Base-by-base conservation (phyloP, 2,113 vertebrate species). In the Scortum barcoo region DNA sequence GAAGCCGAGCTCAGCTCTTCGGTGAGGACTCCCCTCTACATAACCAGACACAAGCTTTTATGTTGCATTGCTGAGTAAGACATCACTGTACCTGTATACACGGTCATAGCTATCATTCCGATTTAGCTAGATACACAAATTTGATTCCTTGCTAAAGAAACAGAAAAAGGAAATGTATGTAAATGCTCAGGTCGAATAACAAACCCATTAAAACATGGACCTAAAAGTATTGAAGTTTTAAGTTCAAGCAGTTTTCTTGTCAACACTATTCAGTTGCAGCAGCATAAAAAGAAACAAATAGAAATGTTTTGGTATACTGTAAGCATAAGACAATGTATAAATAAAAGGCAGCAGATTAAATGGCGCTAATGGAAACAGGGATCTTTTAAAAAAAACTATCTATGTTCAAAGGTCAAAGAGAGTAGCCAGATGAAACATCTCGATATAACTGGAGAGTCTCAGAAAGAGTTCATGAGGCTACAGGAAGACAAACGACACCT, bases 401-500 rank as follows among this genome's bases (percentile, higher is more conserved):
- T 69, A 46, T 78, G 70, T 68, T 16, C 60, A 19, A 82, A 99
- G 97, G 72, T 91, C 26, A 93, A 91, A 92, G 93, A 93, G 48
- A 92, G 53, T 44, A 89, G 78, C 24, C 85, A 88, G 72, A 90
- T 87, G 73, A 96, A 91, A 65, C 81, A 63, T 62, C 36, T 63
- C 36, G 91, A 95, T 48, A 24, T 90, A 70, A 88, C 84, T 68
- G 86, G 69, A 38, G 84, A 74, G 14, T 81, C 94, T 75, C 94
- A 91, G 79, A 95, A 96, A 72, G 96, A 97, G 36, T 48, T 97
- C 53, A 33, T 86, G 5, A 93, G 19, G 42, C 95, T 98, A 58
- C 93, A 94, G 89, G 95, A 95, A 81, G 95, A 97, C 83, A 95
- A 95, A 57, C 91, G 89, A 67, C 80, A 72, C 89, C 94, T 98